Evolutionary conservation across 1,140 invertebrate species (phyloP).

Genomic region (Pemphigus obesinymphae): DNA sequence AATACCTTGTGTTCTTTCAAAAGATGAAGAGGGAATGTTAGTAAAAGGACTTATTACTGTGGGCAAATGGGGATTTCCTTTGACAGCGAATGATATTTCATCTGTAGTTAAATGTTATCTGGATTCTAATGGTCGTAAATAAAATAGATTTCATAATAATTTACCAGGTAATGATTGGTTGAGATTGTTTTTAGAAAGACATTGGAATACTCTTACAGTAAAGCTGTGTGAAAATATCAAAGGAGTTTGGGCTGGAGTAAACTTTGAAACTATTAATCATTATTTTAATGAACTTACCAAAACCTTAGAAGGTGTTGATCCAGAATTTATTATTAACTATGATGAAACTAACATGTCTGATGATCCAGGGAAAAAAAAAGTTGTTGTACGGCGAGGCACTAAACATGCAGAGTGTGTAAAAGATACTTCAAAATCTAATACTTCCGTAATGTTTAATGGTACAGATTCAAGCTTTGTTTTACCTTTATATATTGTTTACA

Average conservation of each 20-base stretch:
- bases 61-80: neutral
- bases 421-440: slow-evolving; percentile 41
- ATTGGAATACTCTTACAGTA: slow-evolving; percentile 1
- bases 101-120: neutral
- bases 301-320: slow-evolving; percentile 47
- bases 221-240: slow-evolving; percentile 42
- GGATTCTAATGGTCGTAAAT: neutral
- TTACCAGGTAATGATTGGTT: slow-evolving; percentile 31
- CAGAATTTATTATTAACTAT: slow-evolving; percentile 51
- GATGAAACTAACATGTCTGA: slow-evolving; percentile 50
- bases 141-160: slow-evolving; percentile 42
- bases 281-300: slow-evolving; percentile 48
- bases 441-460: slow-evolving; percentile 42
- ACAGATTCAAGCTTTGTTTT: slow-evolving; percentile 42
- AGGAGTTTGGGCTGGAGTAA: slow-evolving; percentile 42
- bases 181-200: neutral
- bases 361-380: slow-evolving; percentile 50
- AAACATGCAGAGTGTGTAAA: slow-evolving; percentile 47
- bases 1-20: neutral
- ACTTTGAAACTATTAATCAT: slow-evolving; percentile 44
- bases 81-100: neutral
- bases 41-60: neutral
- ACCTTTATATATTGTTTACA: slow-evolving; percentile 50
- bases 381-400: slow-evolving; percentile 48
- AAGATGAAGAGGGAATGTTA: neutral